A percentile compares a stretch with the other conserved stretches of the same genome.
These are phyloP conservation scores for Linnaemya tessellans DNA, from an alignment of 2,888 invertebrate genomes.

Conservation along the genomic window DNA sequence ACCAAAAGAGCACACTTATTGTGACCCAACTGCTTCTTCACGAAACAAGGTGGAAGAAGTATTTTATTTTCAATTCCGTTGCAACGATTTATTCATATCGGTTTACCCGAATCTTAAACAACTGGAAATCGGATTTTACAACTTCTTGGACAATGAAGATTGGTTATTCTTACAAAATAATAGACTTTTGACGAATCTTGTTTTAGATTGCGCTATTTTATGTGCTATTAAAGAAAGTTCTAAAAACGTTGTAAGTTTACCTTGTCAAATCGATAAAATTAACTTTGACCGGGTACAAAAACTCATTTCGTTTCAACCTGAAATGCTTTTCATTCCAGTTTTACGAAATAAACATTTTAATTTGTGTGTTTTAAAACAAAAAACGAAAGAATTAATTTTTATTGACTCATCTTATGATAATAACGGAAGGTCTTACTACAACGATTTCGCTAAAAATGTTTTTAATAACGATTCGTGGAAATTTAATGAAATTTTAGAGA, in stretches of 20 bases:
- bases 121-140: conserved; percentile 1
- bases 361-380: too few species aligned
- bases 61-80: conserved; percentile 1
- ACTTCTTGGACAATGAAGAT: conserved; percentile 3
- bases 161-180: conserved; percentile 8
- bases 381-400: too few species aligned
- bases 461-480: too few species aligned
- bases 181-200: not conserved
- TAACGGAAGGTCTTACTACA: too few species aligned
- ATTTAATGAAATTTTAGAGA: too few species aligned
- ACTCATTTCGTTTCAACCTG: too few species aligned
- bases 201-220: conserved; percentile 38
- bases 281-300: too few species aligned
- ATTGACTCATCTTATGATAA: too few species aligned
- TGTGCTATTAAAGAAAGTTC: not conserved
- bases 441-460: too few species aligned
- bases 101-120: conserved; percentile 1
- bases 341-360: too few species aligned
- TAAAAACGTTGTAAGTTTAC: not conserved
- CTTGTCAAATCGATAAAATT: too few species aligned
- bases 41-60: not conserved
- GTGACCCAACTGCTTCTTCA: not conserved
- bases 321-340: too few species aligned
- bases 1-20: conserved; percentile 12
- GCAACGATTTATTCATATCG: conserved; percentile 10